Percentiles rank a stretch among this genome's conserved stretches.
phyloP scores from a whole-genome alignment of 1,140 invertebrate genomes.

The Phymorhynchus buccinoides region DNA sequence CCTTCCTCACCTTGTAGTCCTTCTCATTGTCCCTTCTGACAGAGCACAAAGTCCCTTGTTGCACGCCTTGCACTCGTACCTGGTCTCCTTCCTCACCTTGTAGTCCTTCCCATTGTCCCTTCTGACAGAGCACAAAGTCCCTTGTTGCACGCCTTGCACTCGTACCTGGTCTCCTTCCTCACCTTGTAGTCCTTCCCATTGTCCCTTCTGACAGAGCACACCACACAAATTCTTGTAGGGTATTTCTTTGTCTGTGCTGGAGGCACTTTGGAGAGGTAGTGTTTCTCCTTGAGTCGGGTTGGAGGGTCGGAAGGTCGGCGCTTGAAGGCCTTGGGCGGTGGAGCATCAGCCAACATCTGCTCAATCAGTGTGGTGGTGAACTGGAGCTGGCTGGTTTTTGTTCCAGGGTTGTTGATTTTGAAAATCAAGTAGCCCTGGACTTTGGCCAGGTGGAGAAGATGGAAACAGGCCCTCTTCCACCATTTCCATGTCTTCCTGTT shows the following conservation, averaged over 20 bases:
- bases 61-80: too few species aligned
- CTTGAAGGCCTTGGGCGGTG: conserved; percentile 1
- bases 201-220: conserved; percentile 14
- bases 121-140: not conserved
- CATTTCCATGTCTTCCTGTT: too few species aligned
- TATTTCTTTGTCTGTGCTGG: not conserved
- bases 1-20: conserved; percentile 10
- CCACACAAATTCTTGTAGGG: conserved; percentile 14
- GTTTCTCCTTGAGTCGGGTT: not conserved
- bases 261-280: not conserved
- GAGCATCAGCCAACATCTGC: not conserved
- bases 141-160: conserved; percentile 1
- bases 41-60: too few species aligned
- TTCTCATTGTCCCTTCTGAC: not conserved
- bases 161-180: conserved; percentile 13
- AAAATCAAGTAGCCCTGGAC: conserved; percentile 1
- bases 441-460: not conserved
- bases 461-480: conserved; percentile 10
- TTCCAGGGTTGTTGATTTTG: not conserved
- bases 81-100: too few species aligned
- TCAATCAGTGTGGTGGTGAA: not conserved
- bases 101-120: not conserved
- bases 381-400: not conserved
- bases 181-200: conserved; percentile 17
- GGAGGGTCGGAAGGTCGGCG: conserved; percentile 11